Evolutionary conservation across 1,140 invertebrate species (phyloP).

Genomic region (Temnothorax longispinosus): DNA sequence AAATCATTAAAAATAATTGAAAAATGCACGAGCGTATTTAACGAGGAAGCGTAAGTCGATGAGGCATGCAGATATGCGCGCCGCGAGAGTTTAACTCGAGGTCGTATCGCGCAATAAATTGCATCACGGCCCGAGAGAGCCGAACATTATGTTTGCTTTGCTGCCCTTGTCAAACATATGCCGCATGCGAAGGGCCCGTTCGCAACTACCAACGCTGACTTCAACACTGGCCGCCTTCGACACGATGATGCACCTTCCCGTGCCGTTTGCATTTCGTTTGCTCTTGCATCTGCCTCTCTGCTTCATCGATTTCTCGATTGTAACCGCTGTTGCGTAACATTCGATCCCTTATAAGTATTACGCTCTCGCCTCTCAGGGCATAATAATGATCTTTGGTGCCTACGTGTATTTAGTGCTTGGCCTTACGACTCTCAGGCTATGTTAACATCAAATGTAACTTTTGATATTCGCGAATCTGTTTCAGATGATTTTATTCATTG

Average conservation of each 20-base stretch:
- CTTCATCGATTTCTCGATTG: conserved; percentile 7
- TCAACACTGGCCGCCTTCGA: conserved; percentile 23
- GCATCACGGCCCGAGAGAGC: conserved; percentile 58
- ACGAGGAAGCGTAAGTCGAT: conserved; percentile 54
- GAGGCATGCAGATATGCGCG: conserved; percentile 56
- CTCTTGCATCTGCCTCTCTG: conserved; percentile 18
- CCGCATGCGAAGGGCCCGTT: conserved; percentile 60
- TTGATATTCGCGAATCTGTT: neutral
- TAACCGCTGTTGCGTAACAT: conserved; percentile 14
- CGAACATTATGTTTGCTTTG: conserved; percentile 72
- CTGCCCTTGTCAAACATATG: conserved; percentile 74
- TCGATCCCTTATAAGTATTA: neutral
- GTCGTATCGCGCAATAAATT: conserved; percentile 77
- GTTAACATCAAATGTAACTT: neutral
- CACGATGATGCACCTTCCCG: conserved; percentile 4
- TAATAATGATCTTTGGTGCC: neutral
- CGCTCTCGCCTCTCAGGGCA: neutral
- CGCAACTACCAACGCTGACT: conserved; percentile 10
- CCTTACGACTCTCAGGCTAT: neutral
- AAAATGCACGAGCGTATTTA: conserved; percentile 52
- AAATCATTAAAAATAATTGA: conserved; percentile 29
- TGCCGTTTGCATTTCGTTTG: conserved; percentile 42
- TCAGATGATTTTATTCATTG: neutral
- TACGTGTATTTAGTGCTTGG: neutral
- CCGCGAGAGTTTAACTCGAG: conserved; percentile 68